A percentile compares a stretch with the other conserved stretches of the same genome.
Evolutionary conservation across 2,888 invertebrate genomes (phyloP).

Genomic region (Meiosimyza platycephala): DNA sequence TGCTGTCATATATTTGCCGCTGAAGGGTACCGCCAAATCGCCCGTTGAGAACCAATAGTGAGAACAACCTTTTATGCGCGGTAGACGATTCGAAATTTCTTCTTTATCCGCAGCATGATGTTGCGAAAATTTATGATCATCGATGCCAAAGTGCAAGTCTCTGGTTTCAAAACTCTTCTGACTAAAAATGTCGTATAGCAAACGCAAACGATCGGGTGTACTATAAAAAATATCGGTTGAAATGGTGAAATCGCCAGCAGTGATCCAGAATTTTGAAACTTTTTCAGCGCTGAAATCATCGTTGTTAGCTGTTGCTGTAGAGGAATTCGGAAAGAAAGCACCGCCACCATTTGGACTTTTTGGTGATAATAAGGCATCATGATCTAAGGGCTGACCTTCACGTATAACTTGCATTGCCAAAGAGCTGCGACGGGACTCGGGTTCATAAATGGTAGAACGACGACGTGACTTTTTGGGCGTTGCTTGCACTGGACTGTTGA

Average conservation of each 20-base stretch:
- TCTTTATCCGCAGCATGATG: conserved; percentile 33
- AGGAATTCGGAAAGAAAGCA: conserved; percentile 8
- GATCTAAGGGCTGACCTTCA: conserved; percentile 58
- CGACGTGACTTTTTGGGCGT: conserved; percentile 41
- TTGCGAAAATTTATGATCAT: conserved; percentile 55
- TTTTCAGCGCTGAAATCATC: conserved; percentile 47
- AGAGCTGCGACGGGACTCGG: conserved; percentile 56
- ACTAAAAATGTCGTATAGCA: conserved; percentile 60
- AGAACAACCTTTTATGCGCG: conserved; percentile 51
- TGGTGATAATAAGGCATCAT: conserved; percentile 34
- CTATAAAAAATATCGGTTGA: conserved; percentile 53
- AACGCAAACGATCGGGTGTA: conserved; percentile 50
- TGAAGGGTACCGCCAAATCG: conserved; percentile 59
- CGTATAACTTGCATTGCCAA: conserved; percentile 60
- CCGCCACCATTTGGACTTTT: conserved; percentile 19
- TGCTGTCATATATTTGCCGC: conserved; percentile 52
- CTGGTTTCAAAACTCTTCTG: conserved; percentile 56
- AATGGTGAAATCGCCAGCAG: conserved; percentile 55
- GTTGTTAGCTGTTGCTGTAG: conserved; percentile 44
- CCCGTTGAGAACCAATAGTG: conserved; percentile 65
- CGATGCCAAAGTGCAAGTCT: conserved; percentile 60
- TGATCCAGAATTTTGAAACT: conserved; percentile 58
- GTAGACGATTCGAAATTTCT: conserved; percentile 46
- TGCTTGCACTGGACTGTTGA: not conserved
- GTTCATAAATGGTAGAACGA: conserved; percentile 41